Percentiles rank a stretch among this genome's conserved stretches.
These are phyloP conservation scores for Brachyhypopomus occidentalis DNA, from an alignment of 2,113 vertebrate genomes.

Conservation along the genomic window DNA sequence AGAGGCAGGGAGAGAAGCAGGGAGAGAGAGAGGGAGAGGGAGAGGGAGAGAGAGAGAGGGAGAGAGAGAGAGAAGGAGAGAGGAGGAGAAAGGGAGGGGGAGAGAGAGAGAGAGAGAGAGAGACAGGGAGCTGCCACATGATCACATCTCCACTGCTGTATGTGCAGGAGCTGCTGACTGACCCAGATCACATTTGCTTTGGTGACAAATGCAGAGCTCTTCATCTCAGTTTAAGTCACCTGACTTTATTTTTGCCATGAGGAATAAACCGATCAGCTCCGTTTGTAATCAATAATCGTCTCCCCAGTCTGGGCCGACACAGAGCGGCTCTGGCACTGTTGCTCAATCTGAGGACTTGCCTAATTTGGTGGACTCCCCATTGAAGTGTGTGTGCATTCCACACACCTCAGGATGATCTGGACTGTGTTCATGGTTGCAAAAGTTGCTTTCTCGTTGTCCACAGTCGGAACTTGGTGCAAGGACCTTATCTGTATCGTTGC, in stretches of 20 bases:
- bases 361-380: slow-evolving; percentile 19
- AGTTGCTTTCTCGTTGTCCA: too few relatives aligned
- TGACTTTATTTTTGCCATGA: slow-evolving; percentile 29
- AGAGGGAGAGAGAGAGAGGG: too few relatives aligned
- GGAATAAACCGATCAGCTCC: background rate
- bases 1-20: too few relatives aligned
- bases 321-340: background rate
- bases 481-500: too few relatives aligned
- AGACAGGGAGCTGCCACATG: background rate
- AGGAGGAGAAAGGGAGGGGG: too few relatives aligned
- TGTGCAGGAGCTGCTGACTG: slow-evolving; percentile 13
- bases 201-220: background rate
- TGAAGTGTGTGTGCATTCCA: background rate
- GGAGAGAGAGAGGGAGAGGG: too few relatives aligned
- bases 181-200: slow-evolving; percentile 15
- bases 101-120: too few relatives aligned
- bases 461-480: background rate
- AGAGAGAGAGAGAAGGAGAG: too few relatives aligned
- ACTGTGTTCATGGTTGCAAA: too few relatives aligned
- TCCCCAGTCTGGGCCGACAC: background rate
- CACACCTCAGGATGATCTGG: background rate
- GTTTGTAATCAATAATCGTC: slow-evolving; percentile 32
- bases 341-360: slow-evolving; percentile 25
- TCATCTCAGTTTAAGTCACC: slow-evolving; percentile 34
- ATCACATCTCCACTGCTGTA: slow-evolving; percentile 16